These are phyloP conservation scores for Xylocopa sonorina DNA, from an alignment of 1,140 invertebrate genomes.

Conservation along the genomic window DNA sequence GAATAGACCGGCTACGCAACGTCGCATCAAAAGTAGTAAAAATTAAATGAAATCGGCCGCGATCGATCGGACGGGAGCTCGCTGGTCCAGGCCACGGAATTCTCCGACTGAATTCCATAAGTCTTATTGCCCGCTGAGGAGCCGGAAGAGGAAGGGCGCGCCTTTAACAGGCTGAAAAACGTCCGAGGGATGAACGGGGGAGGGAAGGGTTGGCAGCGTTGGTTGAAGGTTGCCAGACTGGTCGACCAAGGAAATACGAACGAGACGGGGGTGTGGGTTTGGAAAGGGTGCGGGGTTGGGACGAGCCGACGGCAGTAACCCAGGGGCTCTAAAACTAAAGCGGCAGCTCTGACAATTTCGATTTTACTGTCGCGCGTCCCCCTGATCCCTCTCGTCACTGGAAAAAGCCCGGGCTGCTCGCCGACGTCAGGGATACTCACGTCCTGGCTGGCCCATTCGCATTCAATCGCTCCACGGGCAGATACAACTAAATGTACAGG, in stretches of 20 bases:
- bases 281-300: slow-evolving; percentile 21
- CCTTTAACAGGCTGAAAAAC: not conserved
- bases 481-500: slow-evolving; percentile 58
- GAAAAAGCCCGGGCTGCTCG: slow-evolving; percentile 58
- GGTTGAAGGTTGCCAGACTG: not conserved
- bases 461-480: slow-evolving; percentile 59
- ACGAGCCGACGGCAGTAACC: slow-evolving; percentile 56
- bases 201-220: not conserved
- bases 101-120: slow-evolving; percentile 59
- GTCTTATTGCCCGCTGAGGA: slow-evolving; percentile 33
- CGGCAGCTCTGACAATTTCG: slow-evolving; percentile 73
- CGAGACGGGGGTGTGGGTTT: not conserved
- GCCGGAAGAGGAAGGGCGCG: slow-evolving; percentile 19
- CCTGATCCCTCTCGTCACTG: slow-evolving; percentile 67
- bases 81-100: slow-evolving; percentile 24
- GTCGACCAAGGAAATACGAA: not conserved
- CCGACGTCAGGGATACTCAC: slow-evolving; percentile 61
- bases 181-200: not conserved
- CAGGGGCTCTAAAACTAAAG: slow-evolving; percentile 73
- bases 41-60: slow-evolving; percentile 52
- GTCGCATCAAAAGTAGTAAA: slow-evolving; percentile 32
- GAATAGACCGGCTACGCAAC: no score
- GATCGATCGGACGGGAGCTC: slow-evolving; percentile 14
- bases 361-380: slow-evolving; percentile 70
- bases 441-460: slow-evolving; percentile 62